A percentile compares a stretch with the other conserved stretches of the same genome.
These are phyloP conservation scores for Magallana angulata DNA, from an alignment of 1,140 invertebrate species.

Conservation along the genomic window DNA sequence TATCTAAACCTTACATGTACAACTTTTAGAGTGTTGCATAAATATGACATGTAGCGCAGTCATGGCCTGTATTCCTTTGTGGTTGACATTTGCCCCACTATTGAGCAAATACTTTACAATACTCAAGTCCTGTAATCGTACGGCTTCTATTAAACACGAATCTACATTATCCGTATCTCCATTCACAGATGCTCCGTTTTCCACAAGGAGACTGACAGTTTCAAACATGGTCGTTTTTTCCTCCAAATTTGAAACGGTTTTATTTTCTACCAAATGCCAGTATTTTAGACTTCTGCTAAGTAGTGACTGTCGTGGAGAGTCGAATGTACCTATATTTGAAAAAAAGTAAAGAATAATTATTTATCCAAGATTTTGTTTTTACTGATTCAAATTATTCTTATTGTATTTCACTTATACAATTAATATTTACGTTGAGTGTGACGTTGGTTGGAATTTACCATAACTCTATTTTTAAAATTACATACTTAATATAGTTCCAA, in stretches of 20 bases:
- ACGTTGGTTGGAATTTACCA: neutral
- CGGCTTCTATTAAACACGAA: neutral
- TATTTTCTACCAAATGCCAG: neutral
- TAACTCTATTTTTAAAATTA: neutral
- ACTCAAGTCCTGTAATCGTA: neutral
- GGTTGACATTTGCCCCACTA: neutral
- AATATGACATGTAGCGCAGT: neutral
- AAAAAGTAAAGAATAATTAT: neutral
- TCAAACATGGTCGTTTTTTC: neutral
- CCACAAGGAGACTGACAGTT: neutral
- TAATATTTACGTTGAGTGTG: neutral
- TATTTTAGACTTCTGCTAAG: neutral
- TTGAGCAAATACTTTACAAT: neutral
- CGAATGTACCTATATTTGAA: too few relatives aligned
- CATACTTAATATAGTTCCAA: neutral
- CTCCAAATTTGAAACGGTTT: neutral
- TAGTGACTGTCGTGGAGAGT: neutral
- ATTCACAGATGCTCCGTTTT: neutral
- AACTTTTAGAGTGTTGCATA: too few relatives aligned
- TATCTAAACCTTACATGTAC: too few relatives aligned
- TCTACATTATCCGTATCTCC: neutral
- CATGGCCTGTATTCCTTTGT: neutral
- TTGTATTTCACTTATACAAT: neutral
- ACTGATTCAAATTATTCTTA: neutral
- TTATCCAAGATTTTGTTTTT: neutral